phyloP scores from a whole-genome alignment of 1,140 invertebrate species.

The Macrobrachium rosenbergii region DNA sequence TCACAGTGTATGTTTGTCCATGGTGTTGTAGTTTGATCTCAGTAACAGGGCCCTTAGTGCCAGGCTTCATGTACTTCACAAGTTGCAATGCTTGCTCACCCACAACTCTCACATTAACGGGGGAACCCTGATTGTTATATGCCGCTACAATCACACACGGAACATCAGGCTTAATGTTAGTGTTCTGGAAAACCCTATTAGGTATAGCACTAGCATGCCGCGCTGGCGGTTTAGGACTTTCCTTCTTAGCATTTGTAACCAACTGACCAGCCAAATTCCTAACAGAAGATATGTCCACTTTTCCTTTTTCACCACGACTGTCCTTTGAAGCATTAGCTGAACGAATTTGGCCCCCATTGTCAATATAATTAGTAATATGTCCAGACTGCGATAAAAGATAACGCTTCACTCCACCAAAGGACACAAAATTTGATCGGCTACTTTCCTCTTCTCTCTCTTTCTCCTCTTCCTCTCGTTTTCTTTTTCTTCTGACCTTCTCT shows the following conservation, averaged over 20 bases:
- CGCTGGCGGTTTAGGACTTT: slow-evolving; percentile 1
- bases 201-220: slow-evolving; percentile 4
- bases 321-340: slow-evolving; percentile 42
- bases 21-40: slow-evolving; percentile 65
- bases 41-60: slow-evolving; percentile 55
- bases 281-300: slow-evolving; percentile 46
- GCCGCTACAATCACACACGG: slow-evolving; percentile 64
- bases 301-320: slow-evolving; percentile 12
- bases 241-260: slow-evolving; percentile 43
- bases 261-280: slow-evolving; percentile 50
- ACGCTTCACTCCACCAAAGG: slow-evolving; percentile 53
- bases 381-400: slow-evolving; percentile 63
- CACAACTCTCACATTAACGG: slow-evolving; percentile 61
- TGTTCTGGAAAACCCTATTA: slow-evolving; percentile 42
- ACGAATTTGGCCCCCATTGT: slow-evolving; percentile 62
- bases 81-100: slow-evolving; percentile 64
- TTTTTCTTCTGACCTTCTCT: slow-evolving; percentile 57
- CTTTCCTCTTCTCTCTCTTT: slow-evolving; percentile 32
- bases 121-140: slow-evolving; percentile 56
- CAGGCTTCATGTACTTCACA: slow-evolving; percentile 61
- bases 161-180: slow-evolving; percentile 41
- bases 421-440: neutral
- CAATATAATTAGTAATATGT: slow-evolving; percentile 63
- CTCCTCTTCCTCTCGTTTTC: slow-evolving; percentile 55
- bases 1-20: slow-evolving; percentile 64